Conservation (phyloP, 2,888 invertebrate species). For the Monoplex corrugatus region DNA sequence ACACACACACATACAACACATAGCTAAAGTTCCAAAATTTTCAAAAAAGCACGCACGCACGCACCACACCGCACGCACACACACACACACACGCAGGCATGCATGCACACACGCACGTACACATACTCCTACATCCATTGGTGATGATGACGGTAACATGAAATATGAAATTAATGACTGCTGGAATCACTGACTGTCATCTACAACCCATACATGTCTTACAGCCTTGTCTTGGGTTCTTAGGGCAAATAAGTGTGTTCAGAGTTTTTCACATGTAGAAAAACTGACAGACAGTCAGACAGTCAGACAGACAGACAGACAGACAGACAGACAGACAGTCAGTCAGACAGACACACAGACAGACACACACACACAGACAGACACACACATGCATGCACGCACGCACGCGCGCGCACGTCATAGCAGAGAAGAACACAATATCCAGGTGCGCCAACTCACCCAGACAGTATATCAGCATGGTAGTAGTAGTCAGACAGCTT, state of each 20-base stretch:
- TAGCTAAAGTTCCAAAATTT: neutral
- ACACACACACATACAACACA: neutral
- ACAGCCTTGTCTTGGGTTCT: too few relatives aligned
- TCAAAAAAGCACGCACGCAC: neutral
- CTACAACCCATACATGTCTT: too few relatives aligned
- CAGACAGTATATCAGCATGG: constrained; percentile 93
- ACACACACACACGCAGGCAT: neutral
- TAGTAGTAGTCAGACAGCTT: constrained; percentile 96
- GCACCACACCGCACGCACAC: neutral
- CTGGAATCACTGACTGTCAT: too few relatives aligned
- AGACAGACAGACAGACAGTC: too few relatives aligned
- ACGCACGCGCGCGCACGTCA: neutral
- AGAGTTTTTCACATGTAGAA: too few relatives aligned
- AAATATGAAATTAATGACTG: too few relatives aligned
- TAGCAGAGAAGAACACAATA: too few relatives aligned
- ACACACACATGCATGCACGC: neutral
- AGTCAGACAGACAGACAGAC: too few relatives aligned
- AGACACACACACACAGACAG: neutral
- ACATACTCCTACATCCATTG: neutral
- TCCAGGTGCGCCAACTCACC: constrained; percentile 85
- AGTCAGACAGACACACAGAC: neutral
- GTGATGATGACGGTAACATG: too few relatives aligned
- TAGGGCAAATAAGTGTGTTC: too few relatives aligned
- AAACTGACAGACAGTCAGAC: too few relatives aligned
- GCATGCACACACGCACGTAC: neutral